Evolutionary conservation across 2,888 invertebrate species (phyloP), one percentile per base, ranked within the genome.

Genomic region (Cataglyphis rosenhaueri): DNA sequence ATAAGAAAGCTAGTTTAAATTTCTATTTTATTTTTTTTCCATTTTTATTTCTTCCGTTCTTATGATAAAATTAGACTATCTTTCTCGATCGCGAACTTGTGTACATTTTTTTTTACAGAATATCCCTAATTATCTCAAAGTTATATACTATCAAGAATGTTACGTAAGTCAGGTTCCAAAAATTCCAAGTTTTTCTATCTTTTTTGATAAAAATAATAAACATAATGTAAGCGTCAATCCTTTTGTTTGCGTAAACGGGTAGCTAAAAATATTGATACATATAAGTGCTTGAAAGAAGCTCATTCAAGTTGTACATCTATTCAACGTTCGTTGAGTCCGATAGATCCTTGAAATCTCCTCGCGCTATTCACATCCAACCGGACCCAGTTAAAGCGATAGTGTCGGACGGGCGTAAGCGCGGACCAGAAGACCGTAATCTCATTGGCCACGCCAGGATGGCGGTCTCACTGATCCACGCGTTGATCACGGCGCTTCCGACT

Each of bases 371-470:
- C 83, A 62, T 71, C 84, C 83, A 85, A 85, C 86, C 83, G 86
- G 86, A 86, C 83, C 88, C 83, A 84, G 86, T 87, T 84, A 84
- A 82, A 84, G 85, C 84, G 86, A 81, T 85, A 87, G 87, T 59
- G 66, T 66, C 74, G 71, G 65, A 68, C 81, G 57, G 52, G 82
- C 78, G 44, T 84, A 79, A 81, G 87, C 84, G 66, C 83, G 84
- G 25, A 76, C 84, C 83, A 85, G 86, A 87, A 75, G 87, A 86
- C 84, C 84, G 84, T 92, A 93, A 93, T 93, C 93, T 89, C 91
- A 91, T 93, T 92, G 91, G 93, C 87, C 88, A 92, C 93, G 92
- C 88, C 71, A 78, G 78, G 86, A 87, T 83, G 89, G 89, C 91
- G 91, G 91, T 89, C 89, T 81, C 75, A 86, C 86, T 87, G 89